A percentile compares a stretch with the other conserved stretches of the same genome.
These are phyloP conservation scores for Helicoverpa assulta DNA, from an alignment of 2,888 invertebrate species.

Conservation along the genomic window DNA sequence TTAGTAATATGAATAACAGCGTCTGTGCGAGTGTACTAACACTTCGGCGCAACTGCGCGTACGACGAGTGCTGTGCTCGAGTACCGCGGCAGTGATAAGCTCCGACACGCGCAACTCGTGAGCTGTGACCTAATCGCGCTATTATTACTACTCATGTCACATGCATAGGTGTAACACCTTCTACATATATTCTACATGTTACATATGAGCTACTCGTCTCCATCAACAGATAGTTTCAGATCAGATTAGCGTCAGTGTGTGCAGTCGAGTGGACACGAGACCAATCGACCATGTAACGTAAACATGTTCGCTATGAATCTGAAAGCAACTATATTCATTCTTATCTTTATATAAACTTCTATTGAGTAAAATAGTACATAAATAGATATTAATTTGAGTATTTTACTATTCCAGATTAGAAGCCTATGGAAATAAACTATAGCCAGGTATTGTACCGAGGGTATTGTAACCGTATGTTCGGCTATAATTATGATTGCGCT, in stretches of 20 bases:
- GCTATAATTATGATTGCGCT: too few relatives aligned
- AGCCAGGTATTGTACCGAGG: too few relatives aligned
- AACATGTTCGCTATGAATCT: conserved; percentile 14
- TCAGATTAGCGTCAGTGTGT: conserved; percentile 15
- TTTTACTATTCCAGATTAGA: too few relatives aligned
- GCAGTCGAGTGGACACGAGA: conserved; percentile 22
- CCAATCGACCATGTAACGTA: conserved; percentile 14
- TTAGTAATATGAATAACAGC: neutral
- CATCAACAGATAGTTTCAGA: too few relatives aligned
- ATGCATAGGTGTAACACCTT: neutral
- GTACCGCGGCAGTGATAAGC: neutral
- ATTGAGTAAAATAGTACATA: too few relatives aligned
- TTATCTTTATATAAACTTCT: too few relatives aligned
- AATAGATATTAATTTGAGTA: too few relatives aligned
- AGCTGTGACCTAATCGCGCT: conserved; percentile 18
- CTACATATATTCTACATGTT: neutral
- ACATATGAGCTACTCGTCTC: too few relatives aligned
- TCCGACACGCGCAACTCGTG: conserved; percentile 16
- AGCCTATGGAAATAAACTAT: too few relatives aligned
- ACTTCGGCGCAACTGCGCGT: neutral
- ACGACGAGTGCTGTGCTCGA: neutral
- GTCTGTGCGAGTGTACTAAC: neutral
- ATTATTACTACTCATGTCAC: neutral
- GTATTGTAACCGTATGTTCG: too few relatives aligned
- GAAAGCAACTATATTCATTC: conserved; percentile 9